Percentiles rank a stretch among this genome's conserved stretches.
These are phyloP conservation scores for Cercocebus atys DNA, from an alignment of 2,113 vertebrate species.

Conservation along the genomic window DNA sequence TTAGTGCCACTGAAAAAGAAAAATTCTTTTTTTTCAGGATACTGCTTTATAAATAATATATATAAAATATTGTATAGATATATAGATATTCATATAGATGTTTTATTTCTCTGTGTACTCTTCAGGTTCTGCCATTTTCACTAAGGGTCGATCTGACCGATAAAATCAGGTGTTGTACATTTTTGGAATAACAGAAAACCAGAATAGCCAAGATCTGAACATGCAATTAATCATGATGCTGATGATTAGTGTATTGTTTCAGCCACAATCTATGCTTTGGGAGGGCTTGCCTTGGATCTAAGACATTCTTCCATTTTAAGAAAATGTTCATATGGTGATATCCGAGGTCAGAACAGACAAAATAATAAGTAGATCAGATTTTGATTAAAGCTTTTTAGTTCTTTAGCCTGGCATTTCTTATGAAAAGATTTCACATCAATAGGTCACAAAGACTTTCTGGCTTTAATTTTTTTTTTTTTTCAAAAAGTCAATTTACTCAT, in stretches of 20 bases:
- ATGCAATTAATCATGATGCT: conserved; percentile 11
- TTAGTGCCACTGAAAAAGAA: conserved; percentile 1
- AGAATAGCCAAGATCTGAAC: conserved; percentile 49
- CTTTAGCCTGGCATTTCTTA: conserved; percentile 45
- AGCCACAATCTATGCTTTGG: neutral
- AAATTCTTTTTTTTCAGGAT: conserved; percentile 32
- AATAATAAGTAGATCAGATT: conserved; percentile 24
- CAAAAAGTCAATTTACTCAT: neutral
- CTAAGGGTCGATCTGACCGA: conserved; percentile 59
- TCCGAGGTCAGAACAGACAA: neutral
- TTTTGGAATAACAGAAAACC: conserved; percentile 56
- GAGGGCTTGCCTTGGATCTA: conserved; percentile 30
- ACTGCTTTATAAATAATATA: conserved; percentile 22
- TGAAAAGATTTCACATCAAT: conserved; percentile 12
- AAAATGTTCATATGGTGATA: neutral
- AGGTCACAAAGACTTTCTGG: neutral
- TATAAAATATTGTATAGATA: neutral
- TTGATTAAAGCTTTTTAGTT: neutral
- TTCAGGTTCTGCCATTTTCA: neutral
- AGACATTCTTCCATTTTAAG: conserved; percentile 11
- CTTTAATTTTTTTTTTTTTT: neutral
- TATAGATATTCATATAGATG: neutral
- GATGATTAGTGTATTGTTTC: conserved; percentile 53
- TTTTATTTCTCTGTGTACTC: conserved; percentile 17
- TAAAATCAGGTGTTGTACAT: conserved; percentile 68